Evolutionary conservation across 2,888 invertebrate genomes (phyloP).

Genomic region (Drosophila percnosoma): DNA sequence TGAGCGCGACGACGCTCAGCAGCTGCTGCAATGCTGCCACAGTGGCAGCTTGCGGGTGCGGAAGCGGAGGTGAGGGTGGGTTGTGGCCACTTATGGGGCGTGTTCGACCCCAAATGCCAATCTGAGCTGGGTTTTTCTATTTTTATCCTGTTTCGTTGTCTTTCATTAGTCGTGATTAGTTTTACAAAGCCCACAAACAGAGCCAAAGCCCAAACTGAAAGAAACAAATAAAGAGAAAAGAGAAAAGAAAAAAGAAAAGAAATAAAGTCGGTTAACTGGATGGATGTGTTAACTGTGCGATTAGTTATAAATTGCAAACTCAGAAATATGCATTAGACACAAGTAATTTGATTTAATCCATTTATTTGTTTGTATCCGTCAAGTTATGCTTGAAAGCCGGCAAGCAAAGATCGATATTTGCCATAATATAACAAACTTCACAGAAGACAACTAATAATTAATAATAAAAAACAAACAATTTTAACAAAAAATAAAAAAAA

Average conservation of each 20-base stretch:
- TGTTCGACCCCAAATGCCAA: conserved; percentile 72
- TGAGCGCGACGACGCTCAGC: conserved; percentile 87
- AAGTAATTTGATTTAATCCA: background rate
- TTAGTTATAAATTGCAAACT: background rate
- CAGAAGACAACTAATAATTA: background rate
- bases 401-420: background rate
- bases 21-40: conserved; percentile 19
- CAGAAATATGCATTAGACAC: background rate
- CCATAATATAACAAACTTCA: background rate
- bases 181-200: no score
- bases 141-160: conserved; percentile 42
- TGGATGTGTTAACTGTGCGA: background rate
- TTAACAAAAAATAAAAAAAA: background rate
- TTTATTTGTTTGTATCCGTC: background rate
- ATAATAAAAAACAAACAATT: background rate
- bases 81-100: conserved; percentile 51
- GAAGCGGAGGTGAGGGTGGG: conserved; percentile 7
- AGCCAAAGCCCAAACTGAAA: conserved; percentile 7
- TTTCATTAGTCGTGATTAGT: conserved; percentile 75
- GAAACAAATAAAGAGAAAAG: conserved; percentile 3
- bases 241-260: conserved; percentile 1
- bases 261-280: background rate
- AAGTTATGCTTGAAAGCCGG: background rate
- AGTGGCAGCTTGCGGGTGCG: conserved; percentile 4
- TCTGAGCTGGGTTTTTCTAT: conserved; percentile 29